Percentiles rank a stretch among this genome's conserved stretches.
Conservation (phyloP, 1,140 invertebrate genomes). For the Eulimnadia texana region DNA sequence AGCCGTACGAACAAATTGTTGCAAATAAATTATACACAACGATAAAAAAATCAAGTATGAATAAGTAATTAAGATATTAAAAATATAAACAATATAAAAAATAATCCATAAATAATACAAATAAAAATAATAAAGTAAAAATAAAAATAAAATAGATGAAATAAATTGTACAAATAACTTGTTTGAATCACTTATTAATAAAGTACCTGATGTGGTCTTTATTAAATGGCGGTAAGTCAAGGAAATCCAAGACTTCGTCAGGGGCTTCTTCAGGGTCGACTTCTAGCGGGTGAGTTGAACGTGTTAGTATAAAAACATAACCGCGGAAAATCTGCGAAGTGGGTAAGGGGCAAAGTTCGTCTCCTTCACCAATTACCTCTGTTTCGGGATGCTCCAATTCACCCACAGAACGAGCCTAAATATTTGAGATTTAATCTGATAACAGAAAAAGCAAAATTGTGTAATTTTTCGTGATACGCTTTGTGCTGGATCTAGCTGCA, state of each 20-base stretch:
- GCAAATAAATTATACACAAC: too few species aligned
- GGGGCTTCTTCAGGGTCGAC: constrained; percentile 5
- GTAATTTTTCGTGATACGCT: too few species aligned
- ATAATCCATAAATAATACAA: background rate
- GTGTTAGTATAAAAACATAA: constrained; percentile 10
- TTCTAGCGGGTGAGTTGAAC: background rate
- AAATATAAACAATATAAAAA: too few species aligned
- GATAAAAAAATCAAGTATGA: too few species aligned
- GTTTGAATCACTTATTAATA: too few species aligned
- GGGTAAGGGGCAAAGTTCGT: background rate
- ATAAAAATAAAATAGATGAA: background rate
- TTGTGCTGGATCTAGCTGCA: background rate
- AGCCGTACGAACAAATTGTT: too few species aligned
- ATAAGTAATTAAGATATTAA: too few species aligned
- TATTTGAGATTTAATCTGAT: background rate
- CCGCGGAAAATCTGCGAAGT: constrained; percentile 3
- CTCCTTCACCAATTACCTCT: background rate
- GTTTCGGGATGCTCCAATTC: background rate
- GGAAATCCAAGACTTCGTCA: background rate
- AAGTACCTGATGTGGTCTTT: background rate
- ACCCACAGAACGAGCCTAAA: background rate
- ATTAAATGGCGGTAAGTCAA: background rate
- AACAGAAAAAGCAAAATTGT: too few species aligned
- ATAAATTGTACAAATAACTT: too few species aligned
- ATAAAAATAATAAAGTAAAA: background rate